Percentiles rank a stretch among this genome's conserved stretches.
These are phyloP conservation scores for Chrosomus eos DNA, from an alignment of 2,797 vertebrate species.

Conservation along the genomic window DNA sequence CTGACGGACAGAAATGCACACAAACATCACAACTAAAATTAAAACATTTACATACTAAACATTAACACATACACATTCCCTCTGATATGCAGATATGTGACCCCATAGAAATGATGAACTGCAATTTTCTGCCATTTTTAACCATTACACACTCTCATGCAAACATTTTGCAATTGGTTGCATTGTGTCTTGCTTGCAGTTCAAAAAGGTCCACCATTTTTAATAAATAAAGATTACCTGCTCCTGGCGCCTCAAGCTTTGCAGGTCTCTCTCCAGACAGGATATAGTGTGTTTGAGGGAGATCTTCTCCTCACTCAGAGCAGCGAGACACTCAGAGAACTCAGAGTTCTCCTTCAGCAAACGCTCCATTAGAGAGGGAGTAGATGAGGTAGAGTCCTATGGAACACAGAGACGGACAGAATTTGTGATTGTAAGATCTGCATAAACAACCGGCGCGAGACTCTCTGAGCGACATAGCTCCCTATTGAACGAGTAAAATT, in stretches of 20 bases:
- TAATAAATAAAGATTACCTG: conserved; percentile 51
- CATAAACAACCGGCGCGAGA: no score
- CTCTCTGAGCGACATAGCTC: no score
- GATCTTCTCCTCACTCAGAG: conserved; percentile 76
- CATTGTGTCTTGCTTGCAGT: not conserved
- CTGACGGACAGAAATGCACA: conserved; percentile 26
- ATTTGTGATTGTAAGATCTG: no score
- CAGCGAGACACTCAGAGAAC: conserved; percentile 72
- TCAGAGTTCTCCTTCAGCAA: conserved; percentile 81
- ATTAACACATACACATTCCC: not conserved
- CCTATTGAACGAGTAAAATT: no score
- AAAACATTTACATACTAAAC: not conserved
- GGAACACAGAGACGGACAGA: not conserved
- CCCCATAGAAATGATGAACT: not conserved
- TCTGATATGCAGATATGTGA: not conserved
- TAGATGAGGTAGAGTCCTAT: conserved; percentile 46
- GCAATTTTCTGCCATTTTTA: not conserved
- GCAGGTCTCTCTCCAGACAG: conserved; percentile 75
- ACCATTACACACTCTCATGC: not conserved
- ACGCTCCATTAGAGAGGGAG: conserved; percentile 72
- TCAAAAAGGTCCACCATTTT: not conserved
- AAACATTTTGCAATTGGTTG: not conserved
- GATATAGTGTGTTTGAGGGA: conserved; percentile 73
- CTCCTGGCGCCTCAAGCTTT: conserved; percentile 54
- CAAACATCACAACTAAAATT: not conserved